Base-by-base conservation (phyloP, 2,113 vertebrate species). In the Cyprinodon variegatus region DNA sequence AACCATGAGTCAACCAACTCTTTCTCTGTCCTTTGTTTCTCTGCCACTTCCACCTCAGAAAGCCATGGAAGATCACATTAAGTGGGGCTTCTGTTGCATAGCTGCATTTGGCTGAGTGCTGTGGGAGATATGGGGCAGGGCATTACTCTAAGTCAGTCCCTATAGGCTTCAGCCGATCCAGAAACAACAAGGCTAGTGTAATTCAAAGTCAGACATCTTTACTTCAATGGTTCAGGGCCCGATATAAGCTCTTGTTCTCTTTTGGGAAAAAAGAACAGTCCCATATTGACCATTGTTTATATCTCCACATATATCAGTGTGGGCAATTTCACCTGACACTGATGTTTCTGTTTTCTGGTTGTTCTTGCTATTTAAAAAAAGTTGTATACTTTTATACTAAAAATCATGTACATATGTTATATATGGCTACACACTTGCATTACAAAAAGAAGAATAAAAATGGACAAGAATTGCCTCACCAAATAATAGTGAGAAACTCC, bases 91-190 rank as follows among this genome's bases (percentile, higher is more conserved):
- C 87, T 88, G 88, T 90, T 91, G 86, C 87, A 73, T 88, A 76
- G 91, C 91, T 90, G 89, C 88, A 91, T 91, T 91, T 91, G 88
- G 90, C 76, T 88, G 87, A 90, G 89, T 91, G 90, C 89, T 90
- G 86, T 83, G 90, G 90, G 89, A 90, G 92, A 90, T 91, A 88
- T 85, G 89, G 91, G 86, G 83, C 92, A 89, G 83, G 88, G 92
- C 92, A 91, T 91, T 91, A 89, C 90, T 91, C 87, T 90, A 90
- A 90, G 86, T 90, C 91, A 87, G 90, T 91, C 92, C 89, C 90
- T 63, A 85, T 88, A 91, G 91, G 82, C 89, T 88, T 78, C 85
- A 81, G 88, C 86, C 83, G 48, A 89, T 89, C 83, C 90, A 89
- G 82, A 93, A 90, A 91, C 90, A 93, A 92, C 91, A 91, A 89